These are phyloP conservation scores for Chlamydotis undulata DNA, from an alignment of 2,113 vertebrate species.

Conservation along the genomic window DNA sequence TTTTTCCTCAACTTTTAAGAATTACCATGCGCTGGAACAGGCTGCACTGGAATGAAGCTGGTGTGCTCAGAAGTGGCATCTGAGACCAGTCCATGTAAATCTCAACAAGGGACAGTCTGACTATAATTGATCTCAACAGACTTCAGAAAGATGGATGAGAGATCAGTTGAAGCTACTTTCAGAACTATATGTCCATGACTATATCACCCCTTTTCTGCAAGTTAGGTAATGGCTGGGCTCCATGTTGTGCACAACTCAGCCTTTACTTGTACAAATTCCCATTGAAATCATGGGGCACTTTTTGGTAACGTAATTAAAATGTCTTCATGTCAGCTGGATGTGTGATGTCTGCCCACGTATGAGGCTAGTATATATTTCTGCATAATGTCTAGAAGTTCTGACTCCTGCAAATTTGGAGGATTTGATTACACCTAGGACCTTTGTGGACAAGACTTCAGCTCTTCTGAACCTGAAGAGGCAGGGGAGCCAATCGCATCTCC, in stretches of 20 bases:
- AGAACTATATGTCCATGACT: background rate
- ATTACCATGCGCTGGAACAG: background rate
- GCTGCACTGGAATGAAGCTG: background rate
- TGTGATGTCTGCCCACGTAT: fast-evolving
- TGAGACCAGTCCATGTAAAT: background rate
- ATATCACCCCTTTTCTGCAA: background rate
- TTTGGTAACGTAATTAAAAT: fast-evolving
- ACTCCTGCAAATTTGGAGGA: background rate
- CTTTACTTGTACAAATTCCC: background rate
- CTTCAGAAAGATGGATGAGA: background rate
- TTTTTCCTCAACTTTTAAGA: background rate
- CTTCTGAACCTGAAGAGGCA: background rate
- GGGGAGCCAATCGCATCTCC: background rate
- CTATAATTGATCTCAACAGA: background rate
- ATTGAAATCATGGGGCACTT: background rate
- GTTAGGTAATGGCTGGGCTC: background rate
- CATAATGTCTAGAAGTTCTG: background rate
- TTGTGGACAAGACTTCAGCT: background rate
- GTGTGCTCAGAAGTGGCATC: background rate
- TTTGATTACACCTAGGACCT: background rate
- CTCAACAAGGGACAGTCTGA: background rate
- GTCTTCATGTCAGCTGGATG: background rate
- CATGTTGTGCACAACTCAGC: fast-evolving
- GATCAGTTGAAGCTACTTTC: background rate
- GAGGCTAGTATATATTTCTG: background rate